A percentile compares a stretch with the other conserved stretches of the same genome.
Conservation (phyloP, 2,888 invertebrate genomes). For the Platerodrilus igneus region DNA sequence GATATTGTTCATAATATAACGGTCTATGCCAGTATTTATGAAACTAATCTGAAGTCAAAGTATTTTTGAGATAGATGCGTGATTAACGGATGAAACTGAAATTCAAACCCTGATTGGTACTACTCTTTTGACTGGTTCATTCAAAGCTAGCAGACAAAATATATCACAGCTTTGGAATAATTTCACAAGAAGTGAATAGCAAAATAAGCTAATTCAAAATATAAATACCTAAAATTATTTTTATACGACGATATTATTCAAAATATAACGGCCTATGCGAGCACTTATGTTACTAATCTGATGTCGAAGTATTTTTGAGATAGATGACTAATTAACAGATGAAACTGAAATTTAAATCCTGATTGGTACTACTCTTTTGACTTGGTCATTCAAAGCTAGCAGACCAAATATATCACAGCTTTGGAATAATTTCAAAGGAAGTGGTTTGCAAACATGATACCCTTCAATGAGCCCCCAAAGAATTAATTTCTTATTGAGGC, state of each 20-base stretch:
- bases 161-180: slow-evolving; percentile 4
- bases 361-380: background rate
- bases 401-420: slow-evolving; percentile 3
- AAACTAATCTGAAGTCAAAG: too few relatives aligned
- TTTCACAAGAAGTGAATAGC: background rate
- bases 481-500: background rate
- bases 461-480: background rate
- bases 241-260: background rate
- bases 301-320: too few relatives aligned
- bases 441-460: background rate
- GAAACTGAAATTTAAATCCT: too few relatives aligned
- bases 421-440: slow-evolving; percentile 3
- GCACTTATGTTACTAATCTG: too few relatives aligned
- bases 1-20: background rate
- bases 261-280: background rate
- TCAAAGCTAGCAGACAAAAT: slow-evolving; percentile 2
- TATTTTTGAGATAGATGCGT: too few relatives aligned
- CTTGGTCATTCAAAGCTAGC: background rate
- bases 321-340: too few relatives aligned
- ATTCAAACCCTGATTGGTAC: background rate
- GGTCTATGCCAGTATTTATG: too few relatives aligned
- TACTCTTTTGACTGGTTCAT: background rate
- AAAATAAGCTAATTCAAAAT: slow-evolving; percentile 1
- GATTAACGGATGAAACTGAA: too few relatives aligned
- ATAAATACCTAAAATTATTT: slow-evolving; percentile 1